Evolutionary conservation across 2,888 invertebrate species (phyloP).

Genomic region (Melanostoma scalare): DNA sequence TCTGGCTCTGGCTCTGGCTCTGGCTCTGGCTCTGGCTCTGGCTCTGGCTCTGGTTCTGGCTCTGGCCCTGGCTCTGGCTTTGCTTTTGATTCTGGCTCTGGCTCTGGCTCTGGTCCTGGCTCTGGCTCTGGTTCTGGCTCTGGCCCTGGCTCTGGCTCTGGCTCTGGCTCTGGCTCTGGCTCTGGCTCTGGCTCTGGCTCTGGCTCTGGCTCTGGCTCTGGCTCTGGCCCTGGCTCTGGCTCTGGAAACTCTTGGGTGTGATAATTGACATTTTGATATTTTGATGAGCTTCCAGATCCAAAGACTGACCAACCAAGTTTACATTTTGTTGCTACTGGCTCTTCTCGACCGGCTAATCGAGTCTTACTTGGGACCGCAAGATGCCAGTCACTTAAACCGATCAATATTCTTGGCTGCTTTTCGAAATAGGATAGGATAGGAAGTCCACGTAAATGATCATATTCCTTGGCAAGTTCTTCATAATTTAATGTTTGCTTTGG

Average conservation of each 20-base stretch:
- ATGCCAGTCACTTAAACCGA: conserved; percentile 1
- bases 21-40: too few species aligned
- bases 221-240: too few species aligned
- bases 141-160: too few species aligned
- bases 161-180: too few species aligned
- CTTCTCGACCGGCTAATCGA: neutral
- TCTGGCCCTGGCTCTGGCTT: too few species aligned
- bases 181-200: too few species aligned
- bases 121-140: too few species aligned
- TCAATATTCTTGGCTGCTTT: conserved; percentile 1
- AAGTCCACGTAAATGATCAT: conserved; percentile 6
- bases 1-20: too few species aligned
- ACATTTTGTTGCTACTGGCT: conserved; percentile 1
- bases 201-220: too few species aligned
- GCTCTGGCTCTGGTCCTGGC: too few species aligned
- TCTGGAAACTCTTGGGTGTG: neutral
- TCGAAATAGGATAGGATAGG: neutral
- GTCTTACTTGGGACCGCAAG: conserved; percentile 1
- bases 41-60: too few species aligned
- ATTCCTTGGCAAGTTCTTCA: neutral
- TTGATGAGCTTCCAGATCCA: neutral
- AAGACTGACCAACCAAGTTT: conserved; percentile 7
- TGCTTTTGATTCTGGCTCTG: too few species aligned
- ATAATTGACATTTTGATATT: neutral
- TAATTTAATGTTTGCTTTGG: neutral